A percentile compares a stretch with the other conserved stretches of the same genome.
Conservation (phyloP, 2,113 vertebrate species). For the Scophthalmus maximus region DNA sequence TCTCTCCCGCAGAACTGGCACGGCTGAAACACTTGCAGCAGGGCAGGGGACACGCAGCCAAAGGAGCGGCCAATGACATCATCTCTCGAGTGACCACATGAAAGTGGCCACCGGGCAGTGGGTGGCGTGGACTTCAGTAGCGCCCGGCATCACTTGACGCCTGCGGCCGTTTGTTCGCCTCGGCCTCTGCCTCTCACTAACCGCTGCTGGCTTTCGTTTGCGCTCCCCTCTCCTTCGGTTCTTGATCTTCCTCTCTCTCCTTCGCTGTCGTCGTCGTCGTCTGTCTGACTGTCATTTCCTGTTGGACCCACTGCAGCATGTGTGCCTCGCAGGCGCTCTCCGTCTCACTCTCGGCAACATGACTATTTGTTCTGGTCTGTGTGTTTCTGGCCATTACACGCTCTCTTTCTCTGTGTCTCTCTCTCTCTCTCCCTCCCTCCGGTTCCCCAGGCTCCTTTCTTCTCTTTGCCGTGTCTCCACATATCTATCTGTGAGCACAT, state of each 20-base stretch:
- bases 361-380: constrained; percentile 39
- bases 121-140: constrained; percentile 68
- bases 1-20: not conserved
- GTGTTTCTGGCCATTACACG: constrained; percentile 33
- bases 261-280: not conserved
- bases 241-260: constrained; percentile 22
- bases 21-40: constrained; percentile 32
- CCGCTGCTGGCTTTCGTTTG: constrained; percentile 54
- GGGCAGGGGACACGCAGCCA: constrained; percentile 23
- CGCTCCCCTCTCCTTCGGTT: constrained; percentile 19
- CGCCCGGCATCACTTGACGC: constrained; percentile 61
- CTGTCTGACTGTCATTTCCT: constrained; percentile 27
- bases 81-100: constrained; percentile 70
- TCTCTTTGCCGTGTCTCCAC: not conserved
- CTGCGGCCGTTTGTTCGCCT: constrained; percentile 69
- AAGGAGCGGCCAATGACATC: constrained; percentile 70
- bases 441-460: not conserved
- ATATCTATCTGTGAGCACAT: not conserved
- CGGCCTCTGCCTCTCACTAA: constrained; percentile 48
- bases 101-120: constrained; percentile 62
- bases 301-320: not conserved
- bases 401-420: constrained; percentile 8
- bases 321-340: constrained; percentile 24
- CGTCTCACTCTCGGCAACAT: constrained; percentile 10
- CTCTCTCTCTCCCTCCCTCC: not conserved